Evolutionary conservation across 2,113 vertebrate genomes (phyloP).

Genomic region (Triplophysa dalaica): DNA sequence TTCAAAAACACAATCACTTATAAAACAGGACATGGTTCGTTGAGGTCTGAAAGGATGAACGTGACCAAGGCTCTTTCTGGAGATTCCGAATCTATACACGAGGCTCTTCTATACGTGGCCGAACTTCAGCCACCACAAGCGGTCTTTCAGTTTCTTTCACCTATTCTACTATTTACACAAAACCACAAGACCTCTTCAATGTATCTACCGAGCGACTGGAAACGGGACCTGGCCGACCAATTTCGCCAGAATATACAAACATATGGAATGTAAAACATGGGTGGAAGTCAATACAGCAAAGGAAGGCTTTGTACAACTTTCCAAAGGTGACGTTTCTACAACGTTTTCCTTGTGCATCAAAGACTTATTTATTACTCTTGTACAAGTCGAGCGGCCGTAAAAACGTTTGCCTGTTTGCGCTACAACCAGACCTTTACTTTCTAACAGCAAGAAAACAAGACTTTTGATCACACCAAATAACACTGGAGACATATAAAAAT

Average conservation of each 20-base stretch:
- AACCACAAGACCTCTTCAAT: conserved; percentile 40
- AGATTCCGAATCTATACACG: conserved; percentile 20
- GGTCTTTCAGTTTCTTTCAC: conserved; percentile 37
- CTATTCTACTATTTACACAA: conserved; percentile 46
- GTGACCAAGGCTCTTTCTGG: conserved; percentile 4
- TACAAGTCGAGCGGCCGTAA: conserved; percentile 31
- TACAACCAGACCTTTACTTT: conserved; percentile 77
- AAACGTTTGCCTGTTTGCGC: conserved; percentile 54
- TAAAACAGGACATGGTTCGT: conserved; percentile 17
- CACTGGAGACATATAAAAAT: conserved; percentile 91
- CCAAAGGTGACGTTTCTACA: conserved; percentile 22
- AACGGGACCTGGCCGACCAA: conserved; percentile 15
- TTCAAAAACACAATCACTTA: background rate
- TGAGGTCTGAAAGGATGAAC: background rate
- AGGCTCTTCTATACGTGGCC: conserved; percentile 31
- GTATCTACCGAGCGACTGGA: conserved; percentile 19
- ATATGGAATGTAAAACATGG: conserved; percentile 48
- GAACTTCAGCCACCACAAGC: conserved; percentile 39
- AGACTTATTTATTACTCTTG: conserved; percentile 33
- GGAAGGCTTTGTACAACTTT: conserved; percentile 38
- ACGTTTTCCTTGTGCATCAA: conserved; percentile 25
- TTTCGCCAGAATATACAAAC: conserved; percentile 30
- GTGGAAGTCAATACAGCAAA: conserved; percentile 33
- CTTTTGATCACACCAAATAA: conserved; percentile 44
- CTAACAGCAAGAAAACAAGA: conserved; percentile 60